Conservation (phyloP, 1,140 invertebrate genomes). For the Bombus turneri region DNA sequence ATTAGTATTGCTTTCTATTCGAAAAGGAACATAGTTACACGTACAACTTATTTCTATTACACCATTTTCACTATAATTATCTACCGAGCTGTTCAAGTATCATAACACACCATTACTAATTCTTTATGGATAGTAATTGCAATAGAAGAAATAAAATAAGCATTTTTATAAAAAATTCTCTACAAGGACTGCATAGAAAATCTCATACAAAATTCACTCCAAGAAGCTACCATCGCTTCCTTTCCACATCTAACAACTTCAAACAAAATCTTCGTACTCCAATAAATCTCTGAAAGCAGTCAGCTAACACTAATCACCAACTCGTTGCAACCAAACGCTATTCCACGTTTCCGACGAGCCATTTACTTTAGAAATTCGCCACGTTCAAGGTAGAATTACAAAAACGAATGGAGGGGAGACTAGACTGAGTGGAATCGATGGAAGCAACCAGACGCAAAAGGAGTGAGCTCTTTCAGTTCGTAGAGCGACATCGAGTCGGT, state of each 20-base stretch:
- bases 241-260: not conserved
- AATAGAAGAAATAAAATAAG: too few species aligned
- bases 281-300: not conserved
- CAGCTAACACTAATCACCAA: not conserved
- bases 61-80: too few species aligned
- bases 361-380: not conserved
- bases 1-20: too few species aligned
- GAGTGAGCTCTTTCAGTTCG: slow-evolving; percentile 4
- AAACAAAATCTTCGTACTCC: not conserved
- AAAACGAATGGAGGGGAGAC: not conserved
- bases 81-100: too few species aligned
- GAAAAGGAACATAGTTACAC: too few species aligned
- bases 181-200: not conserved
- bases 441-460: not conserved
- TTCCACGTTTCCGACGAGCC: not conserved
- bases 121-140: too few species aligned
- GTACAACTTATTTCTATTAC: not conserved
- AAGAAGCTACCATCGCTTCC: too few species aligned
- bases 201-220: not conserved
- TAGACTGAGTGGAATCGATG: not conserved
- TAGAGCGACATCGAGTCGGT: not conserved
- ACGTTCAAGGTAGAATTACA: not conserved
- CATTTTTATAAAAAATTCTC: too few species aligned
- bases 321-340: not conserved
- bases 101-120: too few species aligned